These are phyloP conservation scores for Alouatta caraya DNA, from an alignment of 2,797 vertebrate species.

Conservation along the genomic window DNA sequence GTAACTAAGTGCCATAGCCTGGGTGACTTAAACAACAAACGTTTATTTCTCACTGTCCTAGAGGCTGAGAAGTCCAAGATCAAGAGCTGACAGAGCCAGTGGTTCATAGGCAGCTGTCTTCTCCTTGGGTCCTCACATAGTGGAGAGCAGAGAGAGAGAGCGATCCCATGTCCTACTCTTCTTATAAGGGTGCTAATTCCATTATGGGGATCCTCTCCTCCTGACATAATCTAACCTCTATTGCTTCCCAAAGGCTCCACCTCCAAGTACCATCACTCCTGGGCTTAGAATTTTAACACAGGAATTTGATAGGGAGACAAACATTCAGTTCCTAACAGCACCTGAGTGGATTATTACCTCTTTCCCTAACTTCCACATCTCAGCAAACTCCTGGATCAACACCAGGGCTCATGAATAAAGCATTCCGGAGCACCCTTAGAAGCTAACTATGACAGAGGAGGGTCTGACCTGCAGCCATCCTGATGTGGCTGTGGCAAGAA, in stretches of 20 bases:
- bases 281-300: background rate
- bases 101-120: background rate
- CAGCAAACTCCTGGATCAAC: background rate
- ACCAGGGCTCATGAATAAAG: background rate
- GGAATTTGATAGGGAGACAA: background rate
- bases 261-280: background rate
- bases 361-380: background rate
- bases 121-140: background rate
- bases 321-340: too few species aligned
- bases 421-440: background rate
- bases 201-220: background rate
- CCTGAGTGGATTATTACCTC: background rate
- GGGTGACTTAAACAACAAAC: background rate
- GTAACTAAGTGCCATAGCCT: background rate
- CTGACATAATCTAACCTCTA: background rate
- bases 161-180: background rate
- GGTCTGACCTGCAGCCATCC: background rate
- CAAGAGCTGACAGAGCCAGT: background rate
- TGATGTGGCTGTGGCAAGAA: background rate
- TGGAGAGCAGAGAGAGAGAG: background rate
- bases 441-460: fast-evolving
- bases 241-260: background rate
- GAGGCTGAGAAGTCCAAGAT: background rate
- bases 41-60: background rate
- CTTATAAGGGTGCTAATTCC: background rate